Conservation (phyloP, 2,888 invertebrate genomes). For the Machimus atricapillus region DNA sequence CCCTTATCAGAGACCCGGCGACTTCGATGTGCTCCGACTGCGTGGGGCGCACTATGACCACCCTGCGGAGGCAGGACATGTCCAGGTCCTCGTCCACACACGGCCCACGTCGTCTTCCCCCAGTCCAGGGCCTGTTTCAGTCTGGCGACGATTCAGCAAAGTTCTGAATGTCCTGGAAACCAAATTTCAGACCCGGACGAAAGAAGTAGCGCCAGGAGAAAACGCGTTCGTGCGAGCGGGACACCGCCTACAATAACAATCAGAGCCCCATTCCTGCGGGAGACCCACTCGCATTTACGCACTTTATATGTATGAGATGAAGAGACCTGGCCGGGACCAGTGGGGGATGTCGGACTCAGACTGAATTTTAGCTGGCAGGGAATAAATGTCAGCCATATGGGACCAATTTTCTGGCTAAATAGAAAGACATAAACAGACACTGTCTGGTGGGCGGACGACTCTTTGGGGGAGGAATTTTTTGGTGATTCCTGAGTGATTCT, state of each 20-base stretch:
- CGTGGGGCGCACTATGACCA: neutral
- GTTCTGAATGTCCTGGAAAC: constrained; percentile 10
- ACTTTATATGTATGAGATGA: constrained; percentile 35
- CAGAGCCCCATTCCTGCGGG: constrained; percentile 30
- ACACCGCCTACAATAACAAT: constrained; percentile 32
- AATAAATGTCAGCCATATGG: constrained; percentile 48
- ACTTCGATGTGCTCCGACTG: neutral
- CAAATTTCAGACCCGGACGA: constrained; percentile 8
- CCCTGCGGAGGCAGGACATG: neutral
- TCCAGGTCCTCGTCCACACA: neutral
- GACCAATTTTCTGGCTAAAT: constrained; percentile 48
- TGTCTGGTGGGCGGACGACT: neutral
- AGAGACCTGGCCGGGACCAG: neutral
- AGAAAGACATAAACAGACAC: constrained; percentile 38
- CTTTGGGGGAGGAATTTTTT: neutral
- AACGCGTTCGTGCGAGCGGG: neutral
- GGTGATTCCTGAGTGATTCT: constrained; percentile 1
- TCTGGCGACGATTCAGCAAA: neutral
- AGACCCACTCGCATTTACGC: constrained; percentile 29
- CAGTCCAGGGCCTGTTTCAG: neutral
- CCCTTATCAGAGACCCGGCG: constrained; percentile 13
- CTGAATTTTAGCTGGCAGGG: neutral
- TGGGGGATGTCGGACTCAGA: neutral
- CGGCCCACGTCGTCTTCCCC: neutral
- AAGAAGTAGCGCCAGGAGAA: neutral